phyloP scores from a whole-genome alignment of 2,888 invertebrate genomes.

The Pristionchus arcanus region DNA sequence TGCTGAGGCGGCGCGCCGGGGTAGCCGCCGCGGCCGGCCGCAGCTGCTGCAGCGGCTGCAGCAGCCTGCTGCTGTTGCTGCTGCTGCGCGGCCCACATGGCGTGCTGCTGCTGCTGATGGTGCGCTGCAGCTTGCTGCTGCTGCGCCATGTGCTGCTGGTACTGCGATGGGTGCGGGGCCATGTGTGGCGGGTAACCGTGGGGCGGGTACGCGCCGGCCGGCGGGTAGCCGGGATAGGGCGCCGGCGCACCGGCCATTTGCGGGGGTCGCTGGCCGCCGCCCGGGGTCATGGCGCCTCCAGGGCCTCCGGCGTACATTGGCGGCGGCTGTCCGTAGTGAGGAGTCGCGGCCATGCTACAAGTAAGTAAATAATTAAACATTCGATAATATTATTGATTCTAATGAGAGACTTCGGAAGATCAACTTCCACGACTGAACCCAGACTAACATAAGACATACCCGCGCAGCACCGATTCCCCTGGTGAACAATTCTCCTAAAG shows the following conservation, averaged over 20 bases:
- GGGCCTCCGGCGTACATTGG: constrained; percentile 61
- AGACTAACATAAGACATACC: too few relatives aligned
- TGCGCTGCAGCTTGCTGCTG: constrained; percentile 65
- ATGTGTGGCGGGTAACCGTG: constrained; percentile 45
- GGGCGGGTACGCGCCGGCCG: not conserved
- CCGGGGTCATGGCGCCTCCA: constrained; percentile 57
- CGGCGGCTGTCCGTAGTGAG: constrained; percentile 62
- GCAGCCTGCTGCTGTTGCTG: constrained; percentile 26
- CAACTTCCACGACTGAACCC: too few relatives aligned
- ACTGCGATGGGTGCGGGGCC: constrained; percentile 29
- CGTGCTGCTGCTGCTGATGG: constrained; percentile 41
- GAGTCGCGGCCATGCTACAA: constrained; percentile 60
- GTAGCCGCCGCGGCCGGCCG: constrained; percentile 14
- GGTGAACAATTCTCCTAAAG: too few relatives aligned
- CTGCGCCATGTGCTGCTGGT: constrained; percentile 55
- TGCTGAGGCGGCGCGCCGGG: constrained; percentile 35
- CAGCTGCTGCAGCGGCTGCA: constrained; percentile 19
- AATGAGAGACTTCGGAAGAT: too few relatives aligned
- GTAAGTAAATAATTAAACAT: too few relatives aligned
- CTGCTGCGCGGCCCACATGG: constrained; percentile 58
- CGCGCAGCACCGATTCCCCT: too few relatives aligned
- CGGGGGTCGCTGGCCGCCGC: constrained; percentile 55
- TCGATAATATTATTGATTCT: too few relatives aligned
- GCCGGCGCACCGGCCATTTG: constrained; percentile 56
- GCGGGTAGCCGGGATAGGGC: constrained; percentile 53